Evolutionary conservation across 1,140 invertebrate species (phyloP), one percentile per base, ranked within the genome.

Genomic region (Fopius arisanus): DNA sequence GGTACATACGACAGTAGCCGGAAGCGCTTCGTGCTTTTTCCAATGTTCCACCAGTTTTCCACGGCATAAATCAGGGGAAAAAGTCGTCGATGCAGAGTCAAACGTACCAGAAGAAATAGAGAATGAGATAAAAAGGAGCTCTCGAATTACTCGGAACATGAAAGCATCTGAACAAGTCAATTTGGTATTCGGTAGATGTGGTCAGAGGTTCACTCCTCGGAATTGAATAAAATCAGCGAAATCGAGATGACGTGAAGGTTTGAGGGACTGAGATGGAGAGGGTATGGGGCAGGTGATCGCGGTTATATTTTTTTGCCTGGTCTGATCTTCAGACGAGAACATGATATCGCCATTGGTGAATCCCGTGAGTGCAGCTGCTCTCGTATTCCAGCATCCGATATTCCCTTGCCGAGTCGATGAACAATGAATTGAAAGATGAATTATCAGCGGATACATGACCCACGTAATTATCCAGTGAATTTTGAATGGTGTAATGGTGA

Each of bases 1-100:
- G 51, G 26, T 40, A 37, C 68, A 48, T 59, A 21, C 16, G 48
- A 70, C 41, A 51, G 51, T 62, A 51, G 48, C 37, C 51, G 48
- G 51, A 33, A 62, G 31, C 10, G 62, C 29, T 70, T 21, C 29
- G 10, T 69, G 19, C 41, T 69, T 19, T 48, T 69, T 28, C 41
- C 28, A 54, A 54, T 48, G 40, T 54, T 51, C 7, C 29, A 2
- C 23, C 9, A 10, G 43, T 14, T 54, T 31, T 54, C 29, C 54
- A 26, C 54, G 23, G 54, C 19, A 59, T 59, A 59, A 59, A 59
- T 59, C 54, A 59, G 3, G 9, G 67, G 43, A 48, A 48, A 69
- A 48, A 19, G n/a, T 28, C 43, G 43, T 48, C 31, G 43, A 31
- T 69, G 29, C 28, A 40, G 65, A 37, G 41, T 16, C 33, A 16